Percentiles rank a stretch among this genome's conserved stretches.
Conservation (phyloP, 2,888 invertebrate species). For the Ennomos erosarius region DNA sequence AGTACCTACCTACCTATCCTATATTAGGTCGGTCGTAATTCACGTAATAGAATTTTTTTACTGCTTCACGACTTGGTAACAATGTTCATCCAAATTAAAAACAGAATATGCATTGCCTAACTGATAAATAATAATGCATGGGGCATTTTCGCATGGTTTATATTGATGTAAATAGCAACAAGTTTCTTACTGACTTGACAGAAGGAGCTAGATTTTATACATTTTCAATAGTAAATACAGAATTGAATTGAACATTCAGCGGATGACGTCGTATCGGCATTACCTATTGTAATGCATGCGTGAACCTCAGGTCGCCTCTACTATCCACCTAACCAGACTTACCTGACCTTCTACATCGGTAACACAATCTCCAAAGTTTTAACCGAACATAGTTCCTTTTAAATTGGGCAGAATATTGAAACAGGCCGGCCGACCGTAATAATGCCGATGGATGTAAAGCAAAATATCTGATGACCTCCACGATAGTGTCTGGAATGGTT, state of each 20-base stretch:
- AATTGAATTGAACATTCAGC: conserved; percentile 45
- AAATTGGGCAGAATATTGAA: conserved; percentile 52
- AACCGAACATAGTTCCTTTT: conserved; percentile 46
- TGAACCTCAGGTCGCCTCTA: conserved; percentile 67
- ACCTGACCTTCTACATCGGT: conserved; percentile 51
- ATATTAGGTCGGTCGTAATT: too few species aligned
- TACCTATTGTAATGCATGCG: conserved; percentile 81
- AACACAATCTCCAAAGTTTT: conserved; percentile 40
- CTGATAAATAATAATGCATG: too few species aligned
- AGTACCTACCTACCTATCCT: too few species aligned
- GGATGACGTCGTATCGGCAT: conserved; percentile 66
- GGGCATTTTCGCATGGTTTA: too few species aligned
- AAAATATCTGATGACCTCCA: conserved; percentile 68
- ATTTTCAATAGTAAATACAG: conserved; percentile 56
- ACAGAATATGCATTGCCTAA: too few species aligned
- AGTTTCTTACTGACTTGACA: background rate
- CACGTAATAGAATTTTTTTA: too few species aligned
- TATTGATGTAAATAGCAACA: background rate
- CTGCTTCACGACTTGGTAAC: too few species aligned
- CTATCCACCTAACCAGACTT: conserved; percentile 51
- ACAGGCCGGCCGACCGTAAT: conserved; percentile 37
- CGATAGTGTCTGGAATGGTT: conserved; percentile 58
- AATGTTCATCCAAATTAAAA: too few species aligned
- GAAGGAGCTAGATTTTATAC: conserved; percentile 23
- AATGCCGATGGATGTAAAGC: conserved; percentile 52